Evolutionary conservation across 2,888 invertebrate genomes (phyloP).

Genomic region (Aspidapion aeneum): DNA sequence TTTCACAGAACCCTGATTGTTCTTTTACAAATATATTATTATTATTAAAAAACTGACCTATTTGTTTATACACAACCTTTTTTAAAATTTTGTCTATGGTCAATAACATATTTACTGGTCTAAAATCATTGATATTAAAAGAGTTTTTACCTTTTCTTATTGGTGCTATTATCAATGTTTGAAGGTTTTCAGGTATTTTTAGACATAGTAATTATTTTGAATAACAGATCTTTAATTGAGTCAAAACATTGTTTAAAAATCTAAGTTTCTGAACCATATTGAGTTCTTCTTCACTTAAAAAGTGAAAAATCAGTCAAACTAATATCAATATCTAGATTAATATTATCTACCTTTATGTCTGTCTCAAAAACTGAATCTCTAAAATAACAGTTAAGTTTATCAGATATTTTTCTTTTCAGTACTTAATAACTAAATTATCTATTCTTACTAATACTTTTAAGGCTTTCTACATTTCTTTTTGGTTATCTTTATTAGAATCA

Average conservation of each 20-base stretch:
- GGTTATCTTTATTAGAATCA: not conserved
- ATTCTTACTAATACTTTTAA: not conserved
- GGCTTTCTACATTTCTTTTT: not conserved
- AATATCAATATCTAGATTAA: not conserved
- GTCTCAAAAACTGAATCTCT: not conserved
- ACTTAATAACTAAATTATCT: not conserved
- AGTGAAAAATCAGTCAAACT: not conserved
- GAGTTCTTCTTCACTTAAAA: not conserved
- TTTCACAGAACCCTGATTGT: conserved; percentile 41
- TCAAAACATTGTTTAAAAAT: not conserved
- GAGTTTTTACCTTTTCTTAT: not conserved
- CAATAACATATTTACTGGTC: conserved; percentile 2
- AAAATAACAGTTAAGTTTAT: not conserved
- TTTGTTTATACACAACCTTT: not conserved
- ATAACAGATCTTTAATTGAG: not conserved
- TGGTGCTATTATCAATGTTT: not conserved
- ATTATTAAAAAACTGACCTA: not conserved
- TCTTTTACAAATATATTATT: conserved; percentile 1
- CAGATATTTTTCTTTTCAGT: not conserved
- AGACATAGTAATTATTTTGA: not conserved
- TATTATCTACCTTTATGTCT: not conserved
- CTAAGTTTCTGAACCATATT: not conserved
- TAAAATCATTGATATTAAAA: not conserved
- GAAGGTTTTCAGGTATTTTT: not conserved
- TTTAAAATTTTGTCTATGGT: not conserved